phyloP scores from a whole-genome alignment of 2,888 invertebrate species.

The Melipona bicolor region DNA sequence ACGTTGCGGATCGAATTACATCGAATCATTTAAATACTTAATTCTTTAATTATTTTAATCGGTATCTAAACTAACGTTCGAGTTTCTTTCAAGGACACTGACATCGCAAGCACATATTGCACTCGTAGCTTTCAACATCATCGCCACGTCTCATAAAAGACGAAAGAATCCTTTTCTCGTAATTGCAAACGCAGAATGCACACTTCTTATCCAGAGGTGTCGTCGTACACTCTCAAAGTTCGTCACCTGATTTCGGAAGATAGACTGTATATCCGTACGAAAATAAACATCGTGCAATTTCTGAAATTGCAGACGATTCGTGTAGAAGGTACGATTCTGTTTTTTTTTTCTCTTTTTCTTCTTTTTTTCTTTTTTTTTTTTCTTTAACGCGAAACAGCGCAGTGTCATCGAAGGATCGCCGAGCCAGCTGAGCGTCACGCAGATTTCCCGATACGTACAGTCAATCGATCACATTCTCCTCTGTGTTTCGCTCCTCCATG shows the following conservation, averaged over 20 bases:
- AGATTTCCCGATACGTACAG: constrained; percentile 30
- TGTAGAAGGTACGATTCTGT: neutral
- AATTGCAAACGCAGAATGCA: neutral
- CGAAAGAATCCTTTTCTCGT: neutral
- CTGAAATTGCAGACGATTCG: constrained; percentile 3
- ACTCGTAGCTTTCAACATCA: neutral
- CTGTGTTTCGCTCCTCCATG: neutral
- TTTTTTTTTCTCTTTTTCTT: neutral
- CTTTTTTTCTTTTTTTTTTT: too few species aligned
- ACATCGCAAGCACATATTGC: too few species aligned
- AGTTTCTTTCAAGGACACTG: too few species aligned
- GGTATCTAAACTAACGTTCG: neutral
- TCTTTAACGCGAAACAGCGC: constrained; percentile 1
- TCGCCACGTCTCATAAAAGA: too few species aligned
- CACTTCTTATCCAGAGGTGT: neutral
- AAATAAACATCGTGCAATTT: constrained; percentile 32
- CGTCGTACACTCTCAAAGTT: neutral
- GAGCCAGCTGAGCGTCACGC: constrained; percentile 22
- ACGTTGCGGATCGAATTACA: neutral
- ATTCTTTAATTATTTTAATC: neutral
- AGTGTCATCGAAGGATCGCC: neutral
- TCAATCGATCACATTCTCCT: constrained; percentile 18
- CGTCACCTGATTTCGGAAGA: constrained; percentile 5
- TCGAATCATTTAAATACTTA: neutral
- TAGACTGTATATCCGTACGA: constrained; percentile 28